A percentile compares a stretch with the other conserved stretches of the same genome.
Conservation (phyloP, 2,888 invertebrate species). For the Callinectes sapidus region DNA sequence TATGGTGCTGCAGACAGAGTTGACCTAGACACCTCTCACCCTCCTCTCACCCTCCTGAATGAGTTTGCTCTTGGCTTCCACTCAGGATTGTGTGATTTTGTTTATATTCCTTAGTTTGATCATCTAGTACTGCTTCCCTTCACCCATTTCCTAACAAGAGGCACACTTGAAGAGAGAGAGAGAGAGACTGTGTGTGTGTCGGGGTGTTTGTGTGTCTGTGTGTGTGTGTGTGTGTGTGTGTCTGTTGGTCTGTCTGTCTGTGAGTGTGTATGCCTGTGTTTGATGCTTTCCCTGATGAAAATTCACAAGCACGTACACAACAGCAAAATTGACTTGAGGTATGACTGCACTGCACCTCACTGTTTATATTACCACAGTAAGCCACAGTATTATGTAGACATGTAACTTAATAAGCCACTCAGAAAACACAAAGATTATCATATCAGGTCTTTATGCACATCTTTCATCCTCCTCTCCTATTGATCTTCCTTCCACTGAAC, state of each 20-base stretch:
- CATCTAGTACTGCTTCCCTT: not conserved
- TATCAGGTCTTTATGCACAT: not conserved
- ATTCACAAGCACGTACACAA: too few relatives aligned
- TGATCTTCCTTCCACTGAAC: not conserved
- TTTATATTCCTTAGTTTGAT: not conserved
- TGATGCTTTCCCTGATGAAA: too few relatives aligned
- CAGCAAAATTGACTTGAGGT: not conserved
- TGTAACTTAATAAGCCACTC: not conserved
- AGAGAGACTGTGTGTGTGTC: not conserved
- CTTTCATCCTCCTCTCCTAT: not conserved
- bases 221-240: too few relatives aligned
- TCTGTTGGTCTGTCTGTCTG: too few relatives aligned
- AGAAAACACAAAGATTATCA: not conserved
- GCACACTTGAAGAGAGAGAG: not conserved
- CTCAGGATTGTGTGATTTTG: not conserved
- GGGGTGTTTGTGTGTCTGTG: too few relatives aligned
- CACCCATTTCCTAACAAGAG: not conserved
- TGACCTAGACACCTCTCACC: not conserved
- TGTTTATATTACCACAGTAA: not conserved
- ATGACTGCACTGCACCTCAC: not conserved
- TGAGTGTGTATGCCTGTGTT: too few relatives aligned
- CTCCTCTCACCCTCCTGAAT: not conserved
- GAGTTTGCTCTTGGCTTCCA: constrained; percentile 1
- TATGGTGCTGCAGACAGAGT: constrained; percentile 8
- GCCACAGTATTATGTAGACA: not conserved